Percentiles rank a stretch among this genome's conserved stretches.
phyloP scores from a whole-genome alignment of 2,888 invertebrate species.

The Synanthedon formicaeformis region DNA sequence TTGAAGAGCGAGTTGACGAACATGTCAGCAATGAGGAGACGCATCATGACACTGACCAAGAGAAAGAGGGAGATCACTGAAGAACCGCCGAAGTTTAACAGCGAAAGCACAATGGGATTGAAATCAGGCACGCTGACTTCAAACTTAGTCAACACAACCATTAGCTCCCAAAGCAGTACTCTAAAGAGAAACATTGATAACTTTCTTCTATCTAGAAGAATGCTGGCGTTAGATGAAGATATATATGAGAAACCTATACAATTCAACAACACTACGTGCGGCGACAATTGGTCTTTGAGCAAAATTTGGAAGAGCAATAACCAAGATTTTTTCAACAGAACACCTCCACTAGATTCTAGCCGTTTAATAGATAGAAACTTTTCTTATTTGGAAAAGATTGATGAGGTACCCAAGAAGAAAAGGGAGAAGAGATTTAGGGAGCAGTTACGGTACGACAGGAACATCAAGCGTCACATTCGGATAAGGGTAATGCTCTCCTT shows the following conservation, averaged over 20 bases:
- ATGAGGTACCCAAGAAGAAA: constrained; percentile 48
- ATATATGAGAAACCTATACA: constrained; percentile 58
- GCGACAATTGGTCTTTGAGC: constrained; percentile 66
- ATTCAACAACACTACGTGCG: constrained; percentile 45
- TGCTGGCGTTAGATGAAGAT: constrained; percentile 55
- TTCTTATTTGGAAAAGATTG: constrained; percentile 42
- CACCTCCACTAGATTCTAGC: constrained; percentile 33
- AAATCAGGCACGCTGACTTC: constrained; percentile 46
- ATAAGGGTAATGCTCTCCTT: constrained; percentile 77
- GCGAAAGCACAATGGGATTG: constrained; percentile 26
- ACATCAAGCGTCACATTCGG: constrained; percentile 73
- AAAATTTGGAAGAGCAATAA: constrained; percentile 59
- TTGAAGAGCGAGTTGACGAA: constrained; percentile 59
- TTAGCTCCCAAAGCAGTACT: constrained; percentile 54
- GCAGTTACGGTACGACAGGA: constrained; percentile 66
- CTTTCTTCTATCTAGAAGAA: constrained; percentile 46
- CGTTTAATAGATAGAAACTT: constrained; percentile 29
- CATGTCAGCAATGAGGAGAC: constrained; percentile 57
- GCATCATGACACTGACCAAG: constrained; percentile 55
- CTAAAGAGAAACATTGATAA: constrained; percentile 52
- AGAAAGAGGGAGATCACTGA: constrained; percentile 35
- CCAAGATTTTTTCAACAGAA: constrained; percentile 40
- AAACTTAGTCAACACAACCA: constrained; percentile 45
- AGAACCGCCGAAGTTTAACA: constrained; percentile 37
- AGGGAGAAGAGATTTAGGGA: constrained; percentile 52